Evolutionary conservation across 2,113 vertebrate species (phyloP).

Genomic region (Cinclus mexicanus): DNA sequence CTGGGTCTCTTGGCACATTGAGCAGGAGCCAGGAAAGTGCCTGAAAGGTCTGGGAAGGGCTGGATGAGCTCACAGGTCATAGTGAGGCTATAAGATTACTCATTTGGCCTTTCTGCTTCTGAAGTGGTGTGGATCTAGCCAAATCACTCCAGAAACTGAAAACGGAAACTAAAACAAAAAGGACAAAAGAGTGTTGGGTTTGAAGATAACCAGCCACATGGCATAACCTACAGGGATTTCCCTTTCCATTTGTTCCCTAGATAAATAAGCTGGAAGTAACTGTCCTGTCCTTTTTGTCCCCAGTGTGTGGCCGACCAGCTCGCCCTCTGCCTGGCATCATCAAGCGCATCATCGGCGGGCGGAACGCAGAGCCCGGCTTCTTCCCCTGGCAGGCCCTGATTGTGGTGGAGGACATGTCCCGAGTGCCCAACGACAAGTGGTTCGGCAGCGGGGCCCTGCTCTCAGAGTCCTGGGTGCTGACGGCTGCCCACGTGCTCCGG

Average conservation of each 20-base stretch:
- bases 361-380: conserved; percentile 80
- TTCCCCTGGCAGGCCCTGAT: conserved; percentile 97
- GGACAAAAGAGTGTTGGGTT: background rate
- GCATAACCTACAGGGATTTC: conserved; percentile 46
- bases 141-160: background rate
- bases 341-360: conserved; percentile 92
- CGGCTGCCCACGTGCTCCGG: conserved; percentile 90
- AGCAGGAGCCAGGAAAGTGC: background rate
- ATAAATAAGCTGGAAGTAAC: background rate
- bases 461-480: conserved; percentile 89
- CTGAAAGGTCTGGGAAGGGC: background rate
- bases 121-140: background rate
- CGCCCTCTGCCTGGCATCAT: conserved; percentile 79
- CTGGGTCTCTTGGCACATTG: background rate
- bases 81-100: background rate
- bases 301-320: conserved; percentile 82
- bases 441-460: conserved; percentile 95
- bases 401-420: conserved; percentile 88
- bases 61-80: background rate
- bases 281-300: background rate
- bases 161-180: background rate
- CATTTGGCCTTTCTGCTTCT: conserved; percentile 11
- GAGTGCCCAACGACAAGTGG: conserved; percentile 89
- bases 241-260: background rate
- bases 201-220: background rate